Base-by-base conservation (phyloP, 2,797 vertebrate genomes). In the Phaenicophaeus curvirostris region DNA sequence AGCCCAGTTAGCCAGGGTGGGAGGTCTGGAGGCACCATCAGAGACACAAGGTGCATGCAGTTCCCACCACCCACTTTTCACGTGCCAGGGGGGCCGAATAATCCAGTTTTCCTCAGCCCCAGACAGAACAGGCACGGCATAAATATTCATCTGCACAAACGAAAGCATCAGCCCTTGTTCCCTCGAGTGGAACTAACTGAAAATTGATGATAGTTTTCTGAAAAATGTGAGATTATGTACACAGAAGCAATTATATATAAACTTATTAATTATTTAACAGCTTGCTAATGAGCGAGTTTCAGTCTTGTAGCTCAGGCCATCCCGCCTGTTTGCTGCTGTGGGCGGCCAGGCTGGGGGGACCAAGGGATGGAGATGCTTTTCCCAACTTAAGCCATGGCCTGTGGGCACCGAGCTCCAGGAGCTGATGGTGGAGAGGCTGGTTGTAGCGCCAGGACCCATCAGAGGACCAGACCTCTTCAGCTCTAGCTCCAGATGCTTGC, bases 151-250 rank as follows among this genome's bases (percentile, higher is more conserved):
- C 97, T 97, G 97, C 97, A 91, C 96, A 83, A 96, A 81, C 85
- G 97, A 97, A 98, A 98, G 97, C 97, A 96, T 96, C 97, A 97
- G 97, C 95, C 96, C 96, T 97, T 98, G 97, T 97, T 97, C 97
- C 96, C 97, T 98, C 87, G 21, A 98, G 98, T 98, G 98, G 98
- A 99, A 98, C 98, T 98, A 98, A 98, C 98, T 97, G 97, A 94
- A 98, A 98, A 98, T 98, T 96, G 95, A 98, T 98, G 98, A 98
- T 97, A 96, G 97, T 96, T 98, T 98, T 98, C 97, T 98, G 98
- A 98, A 97, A 88, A 97, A 97, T 87, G 96, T 46, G 67, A 97
- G 98, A 98, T 98, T 97, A 97, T 97, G 98, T 97, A 97, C 97
- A 96, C 97, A 96, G 97, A 97, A 96, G 95, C 97, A 98, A 98